These are phyloP conservation scores for Bolborhynchus lineola DNA, from an alignment of 2,113 vertebrate species.

Conservation along the genomic window DNA sequence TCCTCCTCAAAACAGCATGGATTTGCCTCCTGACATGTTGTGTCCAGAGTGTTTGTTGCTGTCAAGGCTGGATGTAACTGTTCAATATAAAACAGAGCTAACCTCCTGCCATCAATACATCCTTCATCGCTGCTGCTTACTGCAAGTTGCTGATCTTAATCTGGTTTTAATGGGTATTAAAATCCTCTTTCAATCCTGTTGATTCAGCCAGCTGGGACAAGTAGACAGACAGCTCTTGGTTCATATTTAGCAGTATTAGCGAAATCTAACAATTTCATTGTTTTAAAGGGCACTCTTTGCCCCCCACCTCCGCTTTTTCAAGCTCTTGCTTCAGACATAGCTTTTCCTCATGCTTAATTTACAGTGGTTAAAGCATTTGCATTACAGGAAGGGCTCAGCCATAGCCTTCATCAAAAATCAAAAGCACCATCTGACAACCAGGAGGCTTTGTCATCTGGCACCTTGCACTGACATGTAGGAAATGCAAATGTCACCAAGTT, in stretches of 20 bases:
- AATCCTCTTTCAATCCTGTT: slow-evolving; percentile 12
- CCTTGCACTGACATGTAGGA: neutral
- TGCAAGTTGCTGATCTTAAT: slow-evolving; percentile 41
- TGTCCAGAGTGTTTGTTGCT: neutral
- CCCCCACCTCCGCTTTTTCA: neutral
- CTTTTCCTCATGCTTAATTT: slow-evolving; percentile 19
- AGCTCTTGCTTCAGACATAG: neutral
- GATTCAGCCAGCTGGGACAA: slow-evolving; percentile 21
- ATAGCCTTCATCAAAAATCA: slow-evolving; percentile 46
- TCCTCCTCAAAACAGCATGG: neutral
- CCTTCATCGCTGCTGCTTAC: slow-evolving; percentile 19
- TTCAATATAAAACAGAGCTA: slow-evolving; percentile 31
- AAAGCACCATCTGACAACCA: neutral
- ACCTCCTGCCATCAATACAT: neutral
- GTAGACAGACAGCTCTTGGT: neutral
- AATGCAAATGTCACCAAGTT: slow-evolving; percentile 20
- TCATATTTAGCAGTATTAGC: neutral
- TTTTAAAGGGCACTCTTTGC: neutral
- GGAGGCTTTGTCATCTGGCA: neutral
- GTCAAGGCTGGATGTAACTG: slow-evolving; percentile 1
- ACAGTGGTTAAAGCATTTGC: neutral
- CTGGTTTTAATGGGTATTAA: slow-evolving; percentile 47
- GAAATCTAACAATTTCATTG: neutral
- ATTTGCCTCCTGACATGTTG: neutral
- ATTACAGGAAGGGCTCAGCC: neutral